Conservation (phyloP, 2,888 invertebrate genomes). For the Phytoseiulus persimilis region DNA sequence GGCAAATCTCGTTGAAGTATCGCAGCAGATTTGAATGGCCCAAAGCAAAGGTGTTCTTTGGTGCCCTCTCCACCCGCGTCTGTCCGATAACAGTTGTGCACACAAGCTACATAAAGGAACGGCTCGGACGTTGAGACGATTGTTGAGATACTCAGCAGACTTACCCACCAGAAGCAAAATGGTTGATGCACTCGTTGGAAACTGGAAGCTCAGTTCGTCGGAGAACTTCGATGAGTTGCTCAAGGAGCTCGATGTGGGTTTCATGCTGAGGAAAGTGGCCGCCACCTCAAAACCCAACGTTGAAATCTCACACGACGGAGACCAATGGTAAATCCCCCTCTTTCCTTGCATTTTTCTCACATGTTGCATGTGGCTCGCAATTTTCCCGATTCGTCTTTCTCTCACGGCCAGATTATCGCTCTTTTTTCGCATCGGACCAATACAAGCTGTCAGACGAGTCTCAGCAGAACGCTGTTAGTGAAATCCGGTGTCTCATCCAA, state of each 20-base stretch:
- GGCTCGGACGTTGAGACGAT: not conserved
- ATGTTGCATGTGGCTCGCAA: not conserved
- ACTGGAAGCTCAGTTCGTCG: slow-evolving; percentile 43
- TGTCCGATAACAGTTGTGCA: not conserved
- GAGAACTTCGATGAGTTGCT: slow-evolving; percentile 45
- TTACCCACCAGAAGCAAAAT: slow-evolving; percentile 39
- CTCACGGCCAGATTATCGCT: too few relatives aligned
- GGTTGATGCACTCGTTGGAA: slow-evolving; percentile 42
- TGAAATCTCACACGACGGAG: slow-evolving; percentile 64
- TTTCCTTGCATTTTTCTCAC: not conserved
- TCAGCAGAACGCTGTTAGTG: too few relatives aligned
- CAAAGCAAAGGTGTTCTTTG: not conserved
- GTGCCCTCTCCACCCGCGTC: not conserved
- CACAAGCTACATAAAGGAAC: not conserved
- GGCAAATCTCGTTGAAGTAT: not conserved
- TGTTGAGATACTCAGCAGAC: not conserved
- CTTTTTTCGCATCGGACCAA: too few relatives aligned
- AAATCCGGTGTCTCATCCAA: too few relatives aligned
- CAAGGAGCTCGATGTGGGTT: slow-evolving; percentile 41
- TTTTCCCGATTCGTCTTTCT: too few relatives aligned
- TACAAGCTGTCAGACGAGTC: too few relatives aligned
- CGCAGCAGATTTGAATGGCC: not conserved
- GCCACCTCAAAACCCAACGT: slow-evolving; percentile 73
- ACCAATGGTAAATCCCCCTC: slow-evolving; percentile 58
- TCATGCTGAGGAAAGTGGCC: slow-evolving; percentile 63